Percentiles rank a stretch among this genome's conserved stretches.
phyloP scores from a whole-genome alignment of 2,888 invertebrate species.

The Aspidapion aeneum region DNA sequence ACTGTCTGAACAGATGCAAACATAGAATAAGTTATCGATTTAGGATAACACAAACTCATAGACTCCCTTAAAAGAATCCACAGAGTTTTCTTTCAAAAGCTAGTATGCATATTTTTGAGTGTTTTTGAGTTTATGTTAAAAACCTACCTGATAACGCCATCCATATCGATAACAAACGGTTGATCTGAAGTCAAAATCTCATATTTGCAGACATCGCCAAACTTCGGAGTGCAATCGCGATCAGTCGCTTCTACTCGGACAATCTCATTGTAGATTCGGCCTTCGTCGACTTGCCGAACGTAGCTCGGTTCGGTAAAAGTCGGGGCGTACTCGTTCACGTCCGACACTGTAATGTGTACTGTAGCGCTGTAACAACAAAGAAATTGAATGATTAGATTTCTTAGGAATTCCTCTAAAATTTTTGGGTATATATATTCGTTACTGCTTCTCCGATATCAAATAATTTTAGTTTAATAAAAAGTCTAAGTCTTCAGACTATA shows the following conservation, averaged over 20 bases:
- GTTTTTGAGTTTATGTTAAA: too few relatives aligned
- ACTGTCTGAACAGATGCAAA: too few relatives aligned
- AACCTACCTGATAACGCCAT: constrained; percentile 76
- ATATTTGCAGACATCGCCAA: constrained; percentile 96
- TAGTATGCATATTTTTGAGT: too few relatives aligned
- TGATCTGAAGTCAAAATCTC: constrained; percentile 90
- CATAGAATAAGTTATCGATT: too few relatives aligned
- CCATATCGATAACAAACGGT: constrained; percentile 88
- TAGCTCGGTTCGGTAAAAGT: constrained; percentile 89
- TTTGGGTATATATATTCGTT: not conserved
- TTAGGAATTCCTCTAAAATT: not conserved
- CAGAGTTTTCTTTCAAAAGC: too few relatives aligned
- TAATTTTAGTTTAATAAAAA: too few relatives aligned
- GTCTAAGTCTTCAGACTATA: too few relatives aligned
- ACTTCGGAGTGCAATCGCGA: constrained; percentile 91
- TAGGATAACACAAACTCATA: too few relatives aligned
- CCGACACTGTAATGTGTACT: constrained; percentile 91
- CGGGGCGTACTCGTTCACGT: constrained; percentile 95
- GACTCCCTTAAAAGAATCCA: too few relatives aligned
- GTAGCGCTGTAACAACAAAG: constrained; percentile 69
- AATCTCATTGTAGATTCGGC: constrained; percentile 84
- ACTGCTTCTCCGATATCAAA: too few relatives aligned
- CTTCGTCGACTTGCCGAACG: constrained; percentile 87
- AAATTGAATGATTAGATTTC: constrained; percentile 7
- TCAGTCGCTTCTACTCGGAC: constrained; percentile 90